Percentiles rank a stretch among this genome's conserved stretches.
phyloP scores from a whole-genome alignment of 2,888 invertebrate genomes.

The Glaucopsyche alexis region DNA sequence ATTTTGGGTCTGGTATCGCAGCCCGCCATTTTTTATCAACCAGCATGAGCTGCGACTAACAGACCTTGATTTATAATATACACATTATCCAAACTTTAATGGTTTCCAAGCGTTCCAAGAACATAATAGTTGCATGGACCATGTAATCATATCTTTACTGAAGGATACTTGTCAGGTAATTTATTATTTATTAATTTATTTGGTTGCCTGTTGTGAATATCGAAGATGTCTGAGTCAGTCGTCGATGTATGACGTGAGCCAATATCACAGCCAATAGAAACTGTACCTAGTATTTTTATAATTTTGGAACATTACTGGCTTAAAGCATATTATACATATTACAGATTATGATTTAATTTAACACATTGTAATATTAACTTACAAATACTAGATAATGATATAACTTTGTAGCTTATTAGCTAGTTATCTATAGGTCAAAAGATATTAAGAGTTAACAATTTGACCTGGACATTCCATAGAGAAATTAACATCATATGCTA shows the following conservation, averaged over 20 bases:
- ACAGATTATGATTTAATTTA: not conserved
- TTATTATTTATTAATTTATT: not conserved
- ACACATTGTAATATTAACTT: not conserved
- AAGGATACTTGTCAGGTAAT: not conserved
- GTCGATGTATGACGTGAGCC: not conserved
- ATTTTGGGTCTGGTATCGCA: constrained; percentile 30
- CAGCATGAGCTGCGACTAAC: constrained; percentile 5
- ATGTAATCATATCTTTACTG: constrained; percentile 3
- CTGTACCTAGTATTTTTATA: not conserved
- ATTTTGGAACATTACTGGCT: not conserved
- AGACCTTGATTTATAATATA: constrained; percentile 6
- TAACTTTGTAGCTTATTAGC: not conserved
- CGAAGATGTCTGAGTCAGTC: not conserved
- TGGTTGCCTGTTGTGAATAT: not conserved
- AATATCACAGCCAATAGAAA: no score
- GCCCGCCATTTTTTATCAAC: constrained; percentile 29
- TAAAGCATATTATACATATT: no score
- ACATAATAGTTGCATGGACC: constrained; percentile 13
- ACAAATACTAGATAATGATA: not conserved
- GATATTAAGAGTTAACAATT: not conserved
- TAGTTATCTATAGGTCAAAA: constrained; percentile 10
- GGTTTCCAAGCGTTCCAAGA: not conserved
- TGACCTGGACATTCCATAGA: not conserved
- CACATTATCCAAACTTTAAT: not conserved
- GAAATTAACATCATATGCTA: not conserved